A percentile compares a stretch with the other conserved stretches of the same genome.
Evolutionary conservation across 2,888 invertebrate genomes (phyloP).

Genomic region (Leptinotarsa peninsularis): DNA sequence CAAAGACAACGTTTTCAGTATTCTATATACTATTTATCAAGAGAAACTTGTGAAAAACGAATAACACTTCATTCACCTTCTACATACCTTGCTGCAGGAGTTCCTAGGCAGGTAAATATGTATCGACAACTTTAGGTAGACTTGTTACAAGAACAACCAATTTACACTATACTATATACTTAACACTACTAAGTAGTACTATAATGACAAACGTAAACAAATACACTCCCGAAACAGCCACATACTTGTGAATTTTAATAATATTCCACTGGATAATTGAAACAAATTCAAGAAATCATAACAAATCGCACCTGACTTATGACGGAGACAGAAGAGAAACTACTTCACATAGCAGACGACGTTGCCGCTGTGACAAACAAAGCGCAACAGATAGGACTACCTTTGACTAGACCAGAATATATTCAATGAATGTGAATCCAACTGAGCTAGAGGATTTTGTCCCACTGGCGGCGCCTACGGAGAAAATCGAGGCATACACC

Average conservation of each 20-base stretch:
- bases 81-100: constrained; percentile 1
- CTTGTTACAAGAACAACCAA: not conserved
- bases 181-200: not conserved
- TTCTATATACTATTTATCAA: not conserved
- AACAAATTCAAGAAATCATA: constrained; percentile 32
- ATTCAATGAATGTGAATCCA: not conserved
- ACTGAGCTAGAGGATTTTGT: not conserved
- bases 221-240: constrained; percentile 26
- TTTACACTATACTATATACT: not conserved
- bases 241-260: constrained; percentile 28
- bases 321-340: constrained; percentile 39
- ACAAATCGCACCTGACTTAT: constrained; percentile 44
- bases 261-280: constrained; percentile 3
- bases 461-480: not conserved
- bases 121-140: not conserved
- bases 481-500: not conserved
- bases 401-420: not conserved
- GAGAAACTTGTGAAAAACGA: not conserved
- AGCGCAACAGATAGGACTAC: not conserved
- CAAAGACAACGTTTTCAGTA: not conserved
- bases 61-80: not conserved
- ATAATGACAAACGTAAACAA: constrained; percentile 7
- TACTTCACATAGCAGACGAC: constrained; percentile 24
- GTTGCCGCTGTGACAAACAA: constrained; percentile 29
- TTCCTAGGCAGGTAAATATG: not conserved